Conservation (phyloP, 2,113 vertebrate genomes). For the Scophthalmus maximus region DNA sequence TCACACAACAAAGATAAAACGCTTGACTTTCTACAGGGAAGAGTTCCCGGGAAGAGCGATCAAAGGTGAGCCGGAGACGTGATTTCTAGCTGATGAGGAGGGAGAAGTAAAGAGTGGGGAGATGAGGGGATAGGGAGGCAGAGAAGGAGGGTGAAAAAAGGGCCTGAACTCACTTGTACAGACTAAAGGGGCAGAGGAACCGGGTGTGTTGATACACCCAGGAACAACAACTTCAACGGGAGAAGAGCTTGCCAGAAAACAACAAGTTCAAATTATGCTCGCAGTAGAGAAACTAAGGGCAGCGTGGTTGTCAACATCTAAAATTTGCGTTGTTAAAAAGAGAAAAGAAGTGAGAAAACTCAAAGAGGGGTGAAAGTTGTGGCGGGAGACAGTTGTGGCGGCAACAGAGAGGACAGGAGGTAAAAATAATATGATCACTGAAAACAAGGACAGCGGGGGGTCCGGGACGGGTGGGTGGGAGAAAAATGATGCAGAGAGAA, state of each 20-base stretch:
- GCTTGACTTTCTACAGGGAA: conserved; percentile 67
- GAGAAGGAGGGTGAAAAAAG: conserved; percentile 22
- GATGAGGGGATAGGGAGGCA: conserved; percentile 4
- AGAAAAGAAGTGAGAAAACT: not conserved
- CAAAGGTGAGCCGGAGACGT: conserved; percentile 75
- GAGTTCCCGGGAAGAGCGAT: conserved; percentile 69
- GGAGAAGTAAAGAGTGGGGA: conserved; percentile 5
- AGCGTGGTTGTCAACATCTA: not conserved
- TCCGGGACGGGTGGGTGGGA: conserved; percentile 17
- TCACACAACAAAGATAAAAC: conserved; percentile 80
- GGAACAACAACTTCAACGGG: conserved; percentile 65
- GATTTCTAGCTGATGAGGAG: conserved; percentile 60
- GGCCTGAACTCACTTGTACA: conserved; percentile 6
- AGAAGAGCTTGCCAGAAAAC: conserved; percentile 51
- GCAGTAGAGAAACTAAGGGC: conserved; percentile 39
- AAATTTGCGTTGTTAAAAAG: conserved; percentile 22
- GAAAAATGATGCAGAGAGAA: conserved; percentile 36
- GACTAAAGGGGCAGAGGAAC: conserved; percentile 15
- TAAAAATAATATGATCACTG: conserved; percentile 28
- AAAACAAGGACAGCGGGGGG: conserved; percentile 38
- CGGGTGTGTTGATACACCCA: conserved; percentile 50
- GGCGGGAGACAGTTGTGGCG: not conserved
- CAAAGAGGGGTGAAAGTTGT: not conserved
- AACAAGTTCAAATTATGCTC: conserved; percentile 27
- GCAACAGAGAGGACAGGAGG: conserved; percentile 18